Conservation (phyloP, 2,888 invertebrate species). For the Noctua janthina region DNA sequence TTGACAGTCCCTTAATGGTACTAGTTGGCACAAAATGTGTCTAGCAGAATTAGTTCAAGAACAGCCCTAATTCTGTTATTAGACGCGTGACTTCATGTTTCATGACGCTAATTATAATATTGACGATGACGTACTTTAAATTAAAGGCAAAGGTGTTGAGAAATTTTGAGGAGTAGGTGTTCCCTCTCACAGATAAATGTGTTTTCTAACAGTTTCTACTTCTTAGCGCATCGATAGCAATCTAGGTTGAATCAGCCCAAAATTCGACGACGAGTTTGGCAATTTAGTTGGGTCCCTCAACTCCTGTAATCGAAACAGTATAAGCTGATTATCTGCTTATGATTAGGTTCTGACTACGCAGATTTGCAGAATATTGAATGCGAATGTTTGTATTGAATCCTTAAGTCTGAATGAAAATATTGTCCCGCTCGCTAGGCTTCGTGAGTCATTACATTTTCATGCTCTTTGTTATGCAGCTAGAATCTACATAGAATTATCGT, state of each 20-base stretch:
- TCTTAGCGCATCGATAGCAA: not conserved
- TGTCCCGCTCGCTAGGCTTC: not conserved
- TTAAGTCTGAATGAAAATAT: not conserved
- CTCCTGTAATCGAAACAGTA: not conserved
- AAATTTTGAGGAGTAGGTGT: conserved; percentile 12
- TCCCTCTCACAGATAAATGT: not conserved
- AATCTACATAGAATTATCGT: not conserved
- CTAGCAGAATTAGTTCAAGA: conserved; percentile 50
- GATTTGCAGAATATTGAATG: not conserved
- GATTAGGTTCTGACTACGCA: not conserved
- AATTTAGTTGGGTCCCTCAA: not conserved
- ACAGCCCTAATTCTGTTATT: conserved; percentile 52
- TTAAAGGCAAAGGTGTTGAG: not conserved
- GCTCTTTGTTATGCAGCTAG: conserved; percentile 13
- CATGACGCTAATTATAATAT: conserved; percentile 41
- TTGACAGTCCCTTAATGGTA: conserved; percentile 24
- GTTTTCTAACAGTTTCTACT: not conserved
- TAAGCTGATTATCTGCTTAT: not conserved
- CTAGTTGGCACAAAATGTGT: conserved; percentile 43
- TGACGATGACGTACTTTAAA: not conserved
- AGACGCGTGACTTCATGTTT: conserved; percentile 45
- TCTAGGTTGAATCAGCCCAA: not conserved
- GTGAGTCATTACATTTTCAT: not conserved
- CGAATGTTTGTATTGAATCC: not conserved
- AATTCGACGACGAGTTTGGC: not conserved